A percentile compares a stretch with the other conserved stretches of the same genome.
phyloP scores from a whole-genome alignment of 2,797 vertebrate species.

The Parambassis ranga region DNA sequence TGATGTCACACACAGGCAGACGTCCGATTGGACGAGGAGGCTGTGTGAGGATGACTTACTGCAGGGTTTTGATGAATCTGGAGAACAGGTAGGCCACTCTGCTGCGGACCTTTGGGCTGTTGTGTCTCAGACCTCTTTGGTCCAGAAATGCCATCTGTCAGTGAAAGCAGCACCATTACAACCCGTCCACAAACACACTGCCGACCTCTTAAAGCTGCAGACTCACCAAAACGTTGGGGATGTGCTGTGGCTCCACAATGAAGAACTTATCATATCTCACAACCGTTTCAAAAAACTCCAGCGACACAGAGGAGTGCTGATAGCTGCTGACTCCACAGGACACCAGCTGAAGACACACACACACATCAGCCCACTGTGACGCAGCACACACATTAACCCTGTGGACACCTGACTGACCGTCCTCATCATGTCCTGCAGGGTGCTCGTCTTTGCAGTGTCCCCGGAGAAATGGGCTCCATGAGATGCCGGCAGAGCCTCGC shows the following conservation, averaged over 20 bases:
- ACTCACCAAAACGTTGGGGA: slow-evolving; percentile 93
- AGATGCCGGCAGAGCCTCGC: slow-evolving; percentile 93
- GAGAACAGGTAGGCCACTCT: slow-evolving; percentile 95
- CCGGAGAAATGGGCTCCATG: slow-evolving; percentile 96
- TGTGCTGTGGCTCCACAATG: slow-evolving; percentile 94
- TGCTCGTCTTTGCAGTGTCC: slow-evolving; percentile 89
- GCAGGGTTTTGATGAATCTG: slow-evolving; percentile 95
- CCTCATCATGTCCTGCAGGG: slow-evolving; percentile 98
- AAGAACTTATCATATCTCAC: slow-evolving; percentile 98
- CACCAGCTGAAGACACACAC: slow-evolving; percentile 82
- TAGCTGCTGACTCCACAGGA: slow-evolving; percentile 92
- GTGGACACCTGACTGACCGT: slow-evolving; percentile 78
- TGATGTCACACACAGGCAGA: too few relatives aligned
- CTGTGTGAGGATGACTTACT: too few relatives aligned
- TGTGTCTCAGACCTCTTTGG: slow-evolving; percentile 87
- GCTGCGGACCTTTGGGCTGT: slow-evolving; percentile 81
- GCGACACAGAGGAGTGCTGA: slow-evolving; percentile 90
- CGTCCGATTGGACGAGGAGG: too few relatives aligned
- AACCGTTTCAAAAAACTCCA: slow-evolving; percentile 98
- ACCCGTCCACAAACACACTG: fast-evolving
- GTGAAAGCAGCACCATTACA: not conserved
- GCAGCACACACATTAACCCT: not conserved
- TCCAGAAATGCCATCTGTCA: slow-evolving; percentile 97
- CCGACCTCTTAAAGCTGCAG: fast-evolving
- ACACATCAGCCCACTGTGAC: too few relatives aligned